Evolutionary conservation across 2,888 invertebrate species (phyloP).

Genomic region (Nematopogon swammerdamellus): DNA sequence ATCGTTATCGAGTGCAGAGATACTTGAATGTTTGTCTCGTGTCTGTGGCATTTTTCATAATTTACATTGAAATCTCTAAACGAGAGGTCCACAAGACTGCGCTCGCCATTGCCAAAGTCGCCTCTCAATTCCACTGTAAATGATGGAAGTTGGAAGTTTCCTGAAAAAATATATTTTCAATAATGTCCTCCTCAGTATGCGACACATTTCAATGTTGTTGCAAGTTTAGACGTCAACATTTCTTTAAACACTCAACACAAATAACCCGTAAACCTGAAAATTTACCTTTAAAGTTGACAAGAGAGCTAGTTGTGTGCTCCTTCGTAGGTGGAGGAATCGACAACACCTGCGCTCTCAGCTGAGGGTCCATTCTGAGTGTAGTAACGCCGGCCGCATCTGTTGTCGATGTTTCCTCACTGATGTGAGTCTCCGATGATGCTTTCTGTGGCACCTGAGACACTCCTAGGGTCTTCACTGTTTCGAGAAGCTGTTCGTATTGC

Average conservation of each 20-base stretch:
- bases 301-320: conserved; percentile 11
- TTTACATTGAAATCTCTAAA: conserved; percentile 79
- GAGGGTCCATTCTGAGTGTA: conserved; percentile 59
- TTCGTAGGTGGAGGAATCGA: conserved; percentile 25
- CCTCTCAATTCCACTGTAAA: conserved; percentile 75
- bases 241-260: no score
- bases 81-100: conserved; percentile 79
- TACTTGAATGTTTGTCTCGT: conserved; percentile 73
- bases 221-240: no score
- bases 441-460: conserved; percentile 14
- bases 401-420: conserved; percentile 18
- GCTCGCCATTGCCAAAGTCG: conserved; percentile 64
- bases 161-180: conserved; percentile 20
- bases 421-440: conserved; percentile 14
- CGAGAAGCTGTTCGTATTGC: conserved; percentile 88
- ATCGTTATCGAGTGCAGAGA: conserved; percentile 82
- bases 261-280: no score
- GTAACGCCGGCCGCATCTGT: conserved; percentile 26
- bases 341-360: conserved; percentile 55
- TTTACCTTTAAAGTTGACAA: conserved; percentile 15
- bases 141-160: conserved; percentile 70
- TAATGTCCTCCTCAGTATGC: no score
- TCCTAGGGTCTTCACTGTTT: conserved; percentile 52
- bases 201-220: no score
- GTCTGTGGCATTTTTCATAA: conserved; percentile 64